Base-by-base conservation (phyloP, 1,140 invertebrate species). In the Eupeodes corollae region DNA sequence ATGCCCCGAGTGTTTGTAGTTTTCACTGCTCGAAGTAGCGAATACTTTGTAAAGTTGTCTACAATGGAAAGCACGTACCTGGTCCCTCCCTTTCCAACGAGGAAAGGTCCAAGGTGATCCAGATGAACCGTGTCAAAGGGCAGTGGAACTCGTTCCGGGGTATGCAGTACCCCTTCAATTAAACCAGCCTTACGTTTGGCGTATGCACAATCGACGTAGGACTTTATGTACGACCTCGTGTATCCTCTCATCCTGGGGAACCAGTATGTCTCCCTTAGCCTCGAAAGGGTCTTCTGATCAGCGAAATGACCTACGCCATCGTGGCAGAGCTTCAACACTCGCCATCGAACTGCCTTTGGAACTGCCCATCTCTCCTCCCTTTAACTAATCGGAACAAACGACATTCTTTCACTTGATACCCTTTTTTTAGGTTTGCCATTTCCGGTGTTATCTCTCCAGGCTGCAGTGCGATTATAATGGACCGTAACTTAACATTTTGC, bases 81-180 rank as follows among this genome's bases (percentile, higher is more conserved):
- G 52, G 59, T 16, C 56, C 35, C 35, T 37, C 15, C 11, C 3
- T 3, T 5, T 5, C 35, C 11, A 5, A 3, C 11, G 6, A 54
- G 47, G 10, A 57, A 37, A 2, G 54, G 57, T 6, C 57, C 58
- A 33, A 34, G 50, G 47, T 62, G 57, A 40, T 58, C 56, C 1
- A 56, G 34, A 46, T 61, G 55, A 18, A 56, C 21, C 0, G 52
- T 58, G 12, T 48, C 1, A 34, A 58, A 57, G 1, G 56, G 58
- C 32, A 52, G 26, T 2, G 21, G 30, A 13, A 46, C 51, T 39
- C 58, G 58, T 0, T 30, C 26, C 34, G 56, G 45, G 46, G 21
- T 46, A 44, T 57, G 53, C 3, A 61, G 34, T 33, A 40, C 26
- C 1, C 56, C 55, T 44, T 56, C 46, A 3, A 38, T 5, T 41